Percentiles rank a stretch among this genome's conserved stretches.
Evolutionary conservation across 2,113 vertebrate species (phyloP).

Genomic region (Protobothrops flavoviridis): DNA sequence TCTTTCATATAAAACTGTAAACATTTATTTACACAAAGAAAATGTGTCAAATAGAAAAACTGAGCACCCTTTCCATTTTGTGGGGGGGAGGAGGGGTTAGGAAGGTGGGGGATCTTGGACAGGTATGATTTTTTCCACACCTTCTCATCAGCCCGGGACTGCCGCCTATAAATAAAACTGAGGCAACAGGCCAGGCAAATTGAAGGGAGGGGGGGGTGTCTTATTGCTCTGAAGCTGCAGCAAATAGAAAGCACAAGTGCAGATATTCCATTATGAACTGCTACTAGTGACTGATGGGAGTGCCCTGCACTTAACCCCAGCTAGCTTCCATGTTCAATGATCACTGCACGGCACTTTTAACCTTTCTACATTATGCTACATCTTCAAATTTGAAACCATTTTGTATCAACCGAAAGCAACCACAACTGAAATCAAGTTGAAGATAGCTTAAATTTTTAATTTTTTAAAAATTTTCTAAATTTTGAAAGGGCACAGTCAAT

Average conservation of each 20-base stretch:
- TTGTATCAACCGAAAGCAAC: constrained; percentile 8
- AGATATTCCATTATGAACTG: constrained; percentile 23
- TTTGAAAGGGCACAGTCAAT: neutral
- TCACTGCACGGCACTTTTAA: constrained; percentile 43
- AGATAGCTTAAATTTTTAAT: neutral
- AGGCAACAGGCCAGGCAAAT: constrained; percentile 60
- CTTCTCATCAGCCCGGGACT: constrained; percentile 57
- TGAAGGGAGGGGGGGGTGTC: constrained; percentile 58
- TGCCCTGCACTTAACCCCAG: constrained; percentile 42
- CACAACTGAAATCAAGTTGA: neutral
- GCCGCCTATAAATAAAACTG: constrained; percentile 78
- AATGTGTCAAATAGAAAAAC: constrained; percentile 75
- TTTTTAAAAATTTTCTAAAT: neutral
- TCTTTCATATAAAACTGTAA: constrained; percentile 87
- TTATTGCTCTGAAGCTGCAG: constrained; percentile 79
- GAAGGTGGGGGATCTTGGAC: constrained; percentile 69
- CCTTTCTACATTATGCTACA: neutral
- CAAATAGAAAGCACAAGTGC: constrained; percentile 63
- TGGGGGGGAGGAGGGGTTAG: constrained; percentile 56
- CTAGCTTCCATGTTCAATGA: neutral
- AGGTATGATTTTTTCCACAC: constrained; percentile 52
- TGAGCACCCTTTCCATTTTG: constrained; percentile 74
- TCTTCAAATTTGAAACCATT: neutral
- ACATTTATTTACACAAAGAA: constrained; percentile 87
- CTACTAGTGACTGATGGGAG: constrained; percentile 46